phyloP scores from a whole-genome alignment of 1,140 invertebrate genomes.

The Cyphomyrmex costatus region DNA sequence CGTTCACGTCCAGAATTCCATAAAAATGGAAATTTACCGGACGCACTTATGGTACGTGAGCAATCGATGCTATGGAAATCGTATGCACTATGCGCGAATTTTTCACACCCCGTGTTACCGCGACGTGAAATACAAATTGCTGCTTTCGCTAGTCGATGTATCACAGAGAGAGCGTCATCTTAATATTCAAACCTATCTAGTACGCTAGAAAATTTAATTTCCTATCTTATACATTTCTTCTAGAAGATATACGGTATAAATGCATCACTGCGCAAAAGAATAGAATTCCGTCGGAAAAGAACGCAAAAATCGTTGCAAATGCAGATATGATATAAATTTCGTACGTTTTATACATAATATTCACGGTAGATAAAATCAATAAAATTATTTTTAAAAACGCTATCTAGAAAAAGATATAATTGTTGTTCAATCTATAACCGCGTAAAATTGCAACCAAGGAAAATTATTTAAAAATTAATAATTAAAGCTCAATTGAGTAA shows the following conservation, averaged over 20 bases:
- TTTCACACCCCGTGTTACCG: constrained; percentile 6
- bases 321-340: constrained; percentile 44
- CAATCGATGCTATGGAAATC: constrained; percentile 59
- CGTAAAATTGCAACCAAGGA: background rate
- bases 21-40: constrained; percentile 70
- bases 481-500: no score
- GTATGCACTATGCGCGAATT: constrained; percentile 27
- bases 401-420: background rate
- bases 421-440: background rate
- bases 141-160: constrained; percentile 6
- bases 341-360: background rate
- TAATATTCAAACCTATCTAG: constrained; percentile 41
- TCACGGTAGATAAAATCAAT: background rate
- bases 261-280: constrained; percentile 1
- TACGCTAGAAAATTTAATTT: constrained; percentile 48
- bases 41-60: constrained; percentile 48
- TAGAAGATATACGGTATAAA: constrained; percentile 24
- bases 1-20: constrained; percentile 46
- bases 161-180: background rate
- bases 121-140: constrained; percentile 46
- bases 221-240: constrained; percentile 30
- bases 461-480: constrained; percentile 40
- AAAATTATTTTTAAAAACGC: background rate
- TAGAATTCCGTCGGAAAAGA: background rate
- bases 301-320: background rate